These are phyloP conservation scores for Lateolabrax maculatus DNA, from an alignment of 2,797 vertebrate genomes.

Conservation along the genomic window DNA sequence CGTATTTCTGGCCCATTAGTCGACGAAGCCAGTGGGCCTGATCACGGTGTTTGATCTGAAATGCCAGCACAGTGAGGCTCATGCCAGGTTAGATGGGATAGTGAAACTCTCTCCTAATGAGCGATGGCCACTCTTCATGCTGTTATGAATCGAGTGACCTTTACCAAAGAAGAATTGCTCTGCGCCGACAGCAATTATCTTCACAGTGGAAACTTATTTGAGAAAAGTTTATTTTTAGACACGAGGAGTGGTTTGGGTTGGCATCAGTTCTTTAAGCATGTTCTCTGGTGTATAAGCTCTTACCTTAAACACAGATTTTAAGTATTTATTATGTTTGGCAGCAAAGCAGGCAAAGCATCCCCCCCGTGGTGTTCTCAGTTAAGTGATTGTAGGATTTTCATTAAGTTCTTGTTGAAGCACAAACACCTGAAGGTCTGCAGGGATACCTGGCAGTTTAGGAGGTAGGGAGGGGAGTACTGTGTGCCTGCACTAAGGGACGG, in stretches of 20 bases:
- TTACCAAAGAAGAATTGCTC: constrained; percentile 69
- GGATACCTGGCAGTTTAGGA: background rate
- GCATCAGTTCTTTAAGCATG: constrained; percentile 11
- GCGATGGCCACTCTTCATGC: constrained; percentile 64
- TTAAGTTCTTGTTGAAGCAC: constrained; percentile 26
- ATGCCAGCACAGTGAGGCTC: constrained; percentile 61
- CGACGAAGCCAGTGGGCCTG: constrained; percentile 52
- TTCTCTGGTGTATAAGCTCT: background rate
- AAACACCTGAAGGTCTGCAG: constrained; percentile 16
- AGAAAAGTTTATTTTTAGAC: constrained; percentile 83
- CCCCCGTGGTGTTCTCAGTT: constrained; percentile 8
- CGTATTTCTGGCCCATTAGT: constrained; percentile 56
- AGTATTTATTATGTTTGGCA: constrained; percentile 27
- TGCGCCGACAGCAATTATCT: constrained; percentile 75
- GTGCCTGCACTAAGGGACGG: background rate
- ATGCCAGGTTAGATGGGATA: constrained; percentile 57
- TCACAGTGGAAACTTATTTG: constrained; percentile 77
- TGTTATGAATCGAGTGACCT: constrained; percentile 77
- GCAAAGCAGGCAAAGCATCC: background rate
- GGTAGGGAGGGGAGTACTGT: background rate
- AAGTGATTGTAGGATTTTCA: constrained; percentile 30
- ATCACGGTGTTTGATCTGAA: constrained; percentile 76
- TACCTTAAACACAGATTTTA: background rate
- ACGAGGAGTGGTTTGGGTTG: constrained; percentile 60
- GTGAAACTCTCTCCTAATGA: constrained; percentile 70